Base-by-base conservation (phyloP, 2,113 vertebrate genomes). In the Notiomystis cincta region DNA sequence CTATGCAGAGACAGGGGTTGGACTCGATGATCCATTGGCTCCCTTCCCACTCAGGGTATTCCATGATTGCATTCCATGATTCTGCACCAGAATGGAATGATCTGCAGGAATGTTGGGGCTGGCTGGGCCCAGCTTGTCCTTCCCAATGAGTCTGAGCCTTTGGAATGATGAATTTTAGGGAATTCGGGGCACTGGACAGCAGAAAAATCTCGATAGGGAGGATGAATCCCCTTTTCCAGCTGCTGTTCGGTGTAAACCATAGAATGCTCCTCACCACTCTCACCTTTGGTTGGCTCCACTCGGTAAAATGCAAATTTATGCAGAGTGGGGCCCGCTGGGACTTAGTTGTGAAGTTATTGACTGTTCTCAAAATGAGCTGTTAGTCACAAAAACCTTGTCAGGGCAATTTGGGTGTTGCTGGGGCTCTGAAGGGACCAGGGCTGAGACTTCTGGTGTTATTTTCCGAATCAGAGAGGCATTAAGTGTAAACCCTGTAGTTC, bases 101-200 rank as follows among this genome's bases (percentile, higher is more conserved):
- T 2, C 45, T 37, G 65, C 42, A 35, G 67, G 67, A 57, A 35
- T 2, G 7, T 27, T 24, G 73, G 62, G 53, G 35, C 15, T 17
- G 73, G 28, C 12, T 24, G 58, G 51, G 87, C 50, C 69, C 48
- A 8, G 23, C 21, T 25, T 2, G 11, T 31, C 37, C 66, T 56
- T 45, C 70, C 79, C 12, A 0, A 3, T 0, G 8, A 2, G 25
- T 17, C 0, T 3, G 70, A 75, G n/a, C 72, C 72, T 50, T 37
- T 7, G 18, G 69, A 24, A 53, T 15, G 82, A 22, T 9, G 47
- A 35, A 53, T 73, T 78, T 7, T 10, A 33, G 54, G n/a, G 61
- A 66, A 27, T 62, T 76, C n/a, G 7, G 66, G 22, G 57, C 48
- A 8, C 45, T 19, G 38, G 72, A 4, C 2, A 28, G 66, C 47